These are phyloP conservation scores for Synanceia verrucosa DNA, from an alignment of 2,797 vertebrate species.

Conservation along the genomic window DNA sequence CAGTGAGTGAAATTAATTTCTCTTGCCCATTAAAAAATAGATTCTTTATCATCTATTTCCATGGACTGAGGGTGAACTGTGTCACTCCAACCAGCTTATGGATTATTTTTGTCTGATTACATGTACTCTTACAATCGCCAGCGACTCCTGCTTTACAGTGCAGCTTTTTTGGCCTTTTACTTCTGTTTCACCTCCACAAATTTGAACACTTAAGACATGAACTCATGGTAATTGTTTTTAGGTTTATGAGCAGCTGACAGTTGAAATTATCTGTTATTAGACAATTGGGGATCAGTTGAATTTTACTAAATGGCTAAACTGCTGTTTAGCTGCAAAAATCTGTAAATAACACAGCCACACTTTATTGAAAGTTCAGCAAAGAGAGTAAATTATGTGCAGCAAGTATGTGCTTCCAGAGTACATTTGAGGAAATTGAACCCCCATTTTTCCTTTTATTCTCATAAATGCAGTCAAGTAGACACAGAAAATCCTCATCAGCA, in stretches of 20 bases:
- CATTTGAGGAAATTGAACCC: not conserved
- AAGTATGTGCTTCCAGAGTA: not conserved
- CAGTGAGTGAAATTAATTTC: not conserved
- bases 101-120: not conserved
- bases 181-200: not conserved
- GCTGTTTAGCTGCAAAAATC: not conserved
- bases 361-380: not conserved
- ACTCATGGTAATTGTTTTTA: not conserved
- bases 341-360: not conserved
- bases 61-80: not conserved
- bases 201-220: not conserved
- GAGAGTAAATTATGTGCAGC: not conserved
- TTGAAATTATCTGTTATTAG: not conserved
- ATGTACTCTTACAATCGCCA: not conserved
- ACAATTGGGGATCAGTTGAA: not conserved
- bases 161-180: not conserved
- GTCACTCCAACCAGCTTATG: not conserved
- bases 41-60: not conserved
- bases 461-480: not conserved
- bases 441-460: not conserved
- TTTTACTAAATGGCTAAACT: not conserved
- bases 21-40: not conserved
- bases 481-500: conserved; percentile 7
- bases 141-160: not conserved
- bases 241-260: not conserved